These are phyloP conservation scores for Macrotus californicus DNA, from an alignment of 2,113 vertebrate species.

Conservation along the genomic window DNA sequence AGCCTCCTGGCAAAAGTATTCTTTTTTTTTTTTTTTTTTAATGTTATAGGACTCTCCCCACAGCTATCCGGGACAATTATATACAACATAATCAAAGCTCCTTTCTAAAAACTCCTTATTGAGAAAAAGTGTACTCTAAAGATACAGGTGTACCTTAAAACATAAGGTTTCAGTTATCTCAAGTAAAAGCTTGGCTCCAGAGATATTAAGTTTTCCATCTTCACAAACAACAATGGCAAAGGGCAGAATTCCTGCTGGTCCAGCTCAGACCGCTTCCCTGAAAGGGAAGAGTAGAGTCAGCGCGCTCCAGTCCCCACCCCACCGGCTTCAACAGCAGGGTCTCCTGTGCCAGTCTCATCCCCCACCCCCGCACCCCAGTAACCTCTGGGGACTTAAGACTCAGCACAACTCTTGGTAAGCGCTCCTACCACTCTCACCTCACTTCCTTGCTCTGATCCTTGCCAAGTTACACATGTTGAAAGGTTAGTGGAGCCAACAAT, in stretches of 20 bases:
- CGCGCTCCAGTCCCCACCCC: not conserved
- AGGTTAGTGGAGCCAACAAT: not conserved
- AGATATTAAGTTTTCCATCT: not conserved
- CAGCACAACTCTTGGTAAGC: not conserved
- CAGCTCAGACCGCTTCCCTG: not conserved
- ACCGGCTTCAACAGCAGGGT: not conserved
- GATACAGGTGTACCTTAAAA: not conserved
- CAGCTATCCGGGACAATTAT: not conserved
- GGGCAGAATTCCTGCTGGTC: not conserved
- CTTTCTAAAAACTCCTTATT: not conserved
- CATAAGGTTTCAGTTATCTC: slow-evolving; percentile 24
- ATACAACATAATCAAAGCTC: not conserved
- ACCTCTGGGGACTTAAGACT: not conserved
- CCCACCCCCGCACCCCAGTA: not conserved
- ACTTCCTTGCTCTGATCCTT: not conserved
- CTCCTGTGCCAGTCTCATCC: not conserved
- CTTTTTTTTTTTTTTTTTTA: not conserved
- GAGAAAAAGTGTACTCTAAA: not conserved
- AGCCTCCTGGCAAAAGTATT: not conserved
- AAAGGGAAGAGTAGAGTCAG: not conserved
- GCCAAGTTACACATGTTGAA: slow-evolving; percentile 11
- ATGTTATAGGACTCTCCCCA: not conserved
- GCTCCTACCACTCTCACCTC: not conserved
- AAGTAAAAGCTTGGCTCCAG: slow-evolving; percentile 29
- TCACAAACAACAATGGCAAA: slow-evolving; percentile 31